Percentiles rank a stretch among this genome's conserved stretches.
Conservation (phyloP, 2,113 vertebrate genomes). For the Oceanodroma tethys region DNA sequence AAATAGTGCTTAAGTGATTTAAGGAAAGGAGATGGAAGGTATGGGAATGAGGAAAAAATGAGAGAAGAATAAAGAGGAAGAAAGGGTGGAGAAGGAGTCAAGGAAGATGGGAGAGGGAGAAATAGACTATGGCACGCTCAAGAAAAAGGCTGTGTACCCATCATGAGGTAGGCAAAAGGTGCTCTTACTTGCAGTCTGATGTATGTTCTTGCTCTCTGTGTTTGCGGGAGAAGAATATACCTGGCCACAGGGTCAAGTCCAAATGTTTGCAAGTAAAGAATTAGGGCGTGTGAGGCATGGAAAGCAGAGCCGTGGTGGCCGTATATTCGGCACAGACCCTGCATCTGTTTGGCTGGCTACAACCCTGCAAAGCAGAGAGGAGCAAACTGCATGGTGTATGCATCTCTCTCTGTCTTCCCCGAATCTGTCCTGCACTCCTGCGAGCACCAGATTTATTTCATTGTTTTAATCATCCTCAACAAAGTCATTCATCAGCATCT, state of each 20-base stretch:
- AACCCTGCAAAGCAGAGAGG: background rate
- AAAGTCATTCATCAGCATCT: background rate
- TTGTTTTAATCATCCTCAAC: background rate
- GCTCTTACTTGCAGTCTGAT: background rate
- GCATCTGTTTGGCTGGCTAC: background rate
- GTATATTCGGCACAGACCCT: background rate
- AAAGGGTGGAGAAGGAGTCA: background rate
- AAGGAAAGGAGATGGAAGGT: background rate
- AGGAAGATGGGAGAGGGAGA: background rate
- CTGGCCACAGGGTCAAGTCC: background rate
- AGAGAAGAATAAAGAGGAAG: background rate
- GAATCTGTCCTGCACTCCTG: background rate
- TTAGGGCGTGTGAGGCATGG: background rate
- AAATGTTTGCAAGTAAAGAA: background rate
- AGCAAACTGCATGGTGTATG: background rate
- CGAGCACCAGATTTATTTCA: background rate
- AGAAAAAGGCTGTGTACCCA: background rate
- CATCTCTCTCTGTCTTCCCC: background rate
- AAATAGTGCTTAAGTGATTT: background rate
- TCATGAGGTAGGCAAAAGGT: background rate
- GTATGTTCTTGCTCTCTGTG: background rate
- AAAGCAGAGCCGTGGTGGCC: background rate
- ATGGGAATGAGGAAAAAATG: background rate
- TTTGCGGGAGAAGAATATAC: background rate
- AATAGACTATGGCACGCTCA: background rate